These are phyloP conservation scores for Temnothorax unifasciatus DNA, from an alignment of 2,888 invertebrate species.

Conservation along the genomic window DNA sequence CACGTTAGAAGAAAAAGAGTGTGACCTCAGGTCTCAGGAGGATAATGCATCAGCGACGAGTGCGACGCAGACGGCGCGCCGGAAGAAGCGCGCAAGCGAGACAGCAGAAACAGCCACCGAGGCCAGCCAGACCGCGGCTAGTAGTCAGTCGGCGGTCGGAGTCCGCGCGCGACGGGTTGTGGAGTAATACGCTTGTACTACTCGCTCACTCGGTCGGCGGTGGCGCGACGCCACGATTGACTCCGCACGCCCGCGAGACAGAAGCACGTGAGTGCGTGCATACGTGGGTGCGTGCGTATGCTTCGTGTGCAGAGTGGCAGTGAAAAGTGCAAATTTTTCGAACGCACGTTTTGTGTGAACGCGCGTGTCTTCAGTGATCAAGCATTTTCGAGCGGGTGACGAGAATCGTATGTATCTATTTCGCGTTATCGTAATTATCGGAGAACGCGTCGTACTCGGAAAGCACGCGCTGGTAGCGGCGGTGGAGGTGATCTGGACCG, in stretches of 20 bases:
- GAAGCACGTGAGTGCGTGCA: slow-evolving; percentile 32
- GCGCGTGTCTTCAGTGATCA: not conserved
- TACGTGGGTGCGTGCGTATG: slow-evolving; percentile 16
- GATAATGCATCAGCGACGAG: slow-evolving; percentile 35
- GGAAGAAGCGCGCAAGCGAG: slow-evolving; percentile 39
- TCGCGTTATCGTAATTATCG: not conserved
- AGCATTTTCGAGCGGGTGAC: not conserved
- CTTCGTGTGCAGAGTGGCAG: slow-evolving; percentile 2
- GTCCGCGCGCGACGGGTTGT: slow-evolving; percentile 79
- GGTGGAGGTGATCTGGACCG: slow-evolving; percentile 15
- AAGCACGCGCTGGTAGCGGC: not conserved
- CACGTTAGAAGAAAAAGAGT: slow-evolving; percentile 27
- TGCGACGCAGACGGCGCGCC: slow-evolving; percentile 56
- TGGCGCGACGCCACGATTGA: slow-evolving; percentile 29
- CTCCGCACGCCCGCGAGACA: slow-evolving; percentile 12
- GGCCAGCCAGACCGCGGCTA: slow-evolving; percentile 36
- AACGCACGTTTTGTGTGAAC: not conserved
- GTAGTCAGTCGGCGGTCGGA: slow-evolving; percentile 81
- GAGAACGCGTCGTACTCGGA: not conserved
- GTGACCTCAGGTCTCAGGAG: slow-evolving; percentile 6
- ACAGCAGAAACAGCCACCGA: slow-evolving; percentile 29
- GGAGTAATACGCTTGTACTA: slow-evolving; percentile 23
- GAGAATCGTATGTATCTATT: not conserved
- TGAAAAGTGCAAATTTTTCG: slow-evolving; percentile 17
- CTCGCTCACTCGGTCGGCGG: slow-evolving; percentile 29